These are phyloP conservation scores for Leuctra nigra DNA, from an alignment of 2,888 invertebrate genomes.

Conservation along the genomic window DNA sequence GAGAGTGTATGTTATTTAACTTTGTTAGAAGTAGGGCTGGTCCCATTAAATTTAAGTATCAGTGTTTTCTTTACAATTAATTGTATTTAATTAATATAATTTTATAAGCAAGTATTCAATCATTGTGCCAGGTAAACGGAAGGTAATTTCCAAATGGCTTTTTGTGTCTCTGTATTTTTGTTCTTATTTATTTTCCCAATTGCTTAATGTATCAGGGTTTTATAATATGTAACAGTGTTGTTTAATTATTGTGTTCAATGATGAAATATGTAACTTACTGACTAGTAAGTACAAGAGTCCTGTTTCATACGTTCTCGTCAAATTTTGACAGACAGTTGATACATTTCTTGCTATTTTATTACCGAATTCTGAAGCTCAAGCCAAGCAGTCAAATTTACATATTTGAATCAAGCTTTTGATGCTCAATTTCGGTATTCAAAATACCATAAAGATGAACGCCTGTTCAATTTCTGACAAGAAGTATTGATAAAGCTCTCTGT, in stretches of 20 bases:
- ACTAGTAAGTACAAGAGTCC: slow-evolving; percentile 35
- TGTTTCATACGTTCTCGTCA: slow-evolving; percentile 1
- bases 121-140: slow-evolving; percentile 35
- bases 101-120: slow-evolving; percentile 22
- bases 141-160: slow-evolving; percentile 46
- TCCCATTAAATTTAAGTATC: background rate
- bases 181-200: slow-evolving; percentile 17
- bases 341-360: background rate
- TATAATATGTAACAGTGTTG: too few species aligned
- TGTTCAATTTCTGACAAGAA: background rate
- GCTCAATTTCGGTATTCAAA: slow-evolving; percentile 32
- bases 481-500: background rate
- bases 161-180: slow-evolving; percentile 14
- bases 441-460: background rate
- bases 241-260: slow-evolving; percentile 20
- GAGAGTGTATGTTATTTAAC: too few species aligned
- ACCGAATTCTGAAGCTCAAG: slow-evolving; percentile 1
- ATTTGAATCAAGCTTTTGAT: slow-evolving; percentile 33
- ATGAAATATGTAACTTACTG: slow-evolving; percentile 39
- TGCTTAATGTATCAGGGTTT: slow-evolving; percentile 5
- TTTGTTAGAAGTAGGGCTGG: slow-evolving; percentile 13
- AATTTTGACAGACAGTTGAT: slow-evolving; percentile 12
- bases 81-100: slow-evolving; percentile 9
- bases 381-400: slow-evolving; percentile 33
- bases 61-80: background rate